Evolutionary conservation across 2,888 invertebrate genomes (phyloP), one percentile per base, ranked within the genome.

Genomic region (Clepsis dumicolana): DNA sequence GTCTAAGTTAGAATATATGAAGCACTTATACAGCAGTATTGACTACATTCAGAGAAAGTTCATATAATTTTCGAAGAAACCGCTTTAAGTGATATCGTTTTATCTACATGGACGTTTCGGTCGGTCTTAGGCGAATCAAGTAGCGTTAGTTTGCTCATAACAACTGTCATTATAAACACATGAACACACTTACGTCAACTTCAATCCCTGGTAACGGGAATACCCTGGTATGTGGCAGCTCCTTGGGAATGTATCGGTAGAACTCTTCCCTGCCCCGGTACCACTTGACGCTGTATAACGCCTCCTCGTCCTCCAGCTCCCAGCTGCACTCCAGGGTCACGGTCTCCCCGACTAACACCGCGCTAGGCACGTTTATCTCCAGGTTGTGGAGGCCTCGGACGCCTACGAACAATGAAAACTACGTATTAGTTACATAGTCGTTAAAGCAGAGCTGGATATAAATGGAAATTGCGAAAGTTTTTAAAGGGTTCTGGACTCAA

Each of bases 231-330:
- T 96, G 96, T 3, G 97, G 97, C 74, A 96, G 88, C 84, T 97
- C 97, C 83, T 97, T 97, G 2, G 97, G 97, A 74, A 97, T 95
- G 84, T 95, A 97, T 83, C 97, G 94, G 92, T 96, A 97, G 94
- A 97, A 97, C 86, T 97, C 97, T 73, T 95, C 94, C 14, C 94
- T 83, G 5, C 96, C 96, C 76, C 96, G 95, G 92, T 97, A 97
- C 97, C 97, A 97, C 88, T 97, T 97, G 74, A 97, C 96, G 67
- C 96, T 96, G 89, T 97, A 97, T 14, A 97, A 89, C 0, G 95
- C 95, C 77, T 96, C 96, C 57, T 93, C 93, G 72, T 95, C 95
- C 84, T 96, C 96, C 66, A 97, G 90, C 86, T 97, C 95, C 94
- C 96, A 97, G 75, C 94, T 94, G 88, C 97, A 97, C 79, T 95